Evolutionary conservation across 1,140 invertebrate species (phyloP), one percentile per base, ranked within the genome.

Genomic region (Bathynomus jamesi): DNA sequence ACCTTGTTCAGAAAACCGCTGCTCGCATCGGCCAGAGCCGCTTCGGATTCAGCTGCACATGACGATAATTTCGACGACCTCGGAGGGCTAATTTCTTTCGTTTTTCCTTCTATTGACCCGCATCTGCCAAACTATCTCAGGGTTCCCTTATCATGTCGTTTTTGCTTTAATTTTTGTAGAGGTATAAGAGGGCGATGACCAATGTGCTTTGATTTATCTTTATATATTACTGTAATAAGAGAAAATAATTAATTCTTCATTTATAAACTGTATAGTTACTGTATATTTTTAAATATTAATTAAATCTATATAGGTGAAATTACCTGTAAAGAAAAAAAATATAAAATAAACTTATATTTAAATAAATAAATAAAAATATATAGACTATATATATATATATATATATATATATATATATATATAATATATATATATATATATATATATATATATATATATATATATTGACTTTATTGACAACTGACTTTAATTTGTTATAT

Each of bases 351-450:
- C 21, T 17, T 53, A 53, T 53, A 53, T 53, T 3, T 53, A 53
- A 17, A 53, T 53, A 53, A 17, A 53, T 53, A 53, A 17, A 53
- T 53, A 53, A 17, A 53, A 17, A 53, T 53, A 17, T 17, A 17
- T 17, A 17, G 21, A 17, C 13, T 53, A 40, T 40, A 40, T 40
- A 17, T 40, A 40, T 40, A 40, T 40, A 40, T 40, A 40, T 40
- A 40, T 40, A 40, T 40, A 40, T 40, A 53, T 53, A 53, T 53
- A 53, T 53, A 53, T 53, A 53, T 53, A 53, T 53, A 53, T 53
- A 53, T 53, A 17, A 53, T 53, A 53, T 53, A 53, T 53, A 53
- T 53, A 53, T 53, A 53, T 53, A 40, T 53, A 53, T 53, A 53
- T 53, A 53, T 53, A 2, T 53, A 40, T 53, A 53, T 53, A 53